phyloP scores from a whole-genome alignment of 2,888 invertebrate species.

The Megalurothrips usitatus region DNA sequence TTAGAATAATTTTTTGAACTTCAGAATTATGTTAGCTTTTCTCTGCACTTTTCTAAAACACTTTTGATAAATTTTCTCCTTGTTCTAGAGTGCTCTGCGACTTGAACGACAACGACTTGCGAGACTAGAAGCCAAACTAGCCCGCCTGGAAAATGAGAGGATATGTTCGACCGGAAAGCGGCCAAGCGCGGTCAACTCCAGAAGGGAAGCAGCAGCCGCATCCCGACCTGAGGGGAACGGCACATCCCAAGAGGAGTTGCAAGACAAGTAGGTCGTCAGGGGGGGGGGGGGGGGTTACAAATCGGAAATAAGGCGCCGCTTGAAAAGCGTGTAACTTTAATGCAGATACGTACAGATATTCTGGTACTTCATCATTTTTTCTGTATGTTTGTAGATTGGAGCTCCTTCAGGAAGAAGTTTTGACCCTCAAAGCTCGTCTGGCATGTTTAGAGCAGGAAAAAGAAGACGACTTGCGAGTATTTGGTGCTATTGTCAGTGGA shows the following conservation, averaged over 20 bases:
- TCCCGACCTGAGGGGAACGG: background rate
- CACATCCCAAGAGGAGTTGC: background rate
- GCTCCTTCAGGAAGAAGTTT: slow-evolving; percentile 61
- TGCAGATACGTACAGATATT: background rate
- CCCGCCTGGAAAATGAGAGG: slow-evolving; percentile 50
- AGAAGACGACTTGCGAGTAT: slow-evolving; percentile 40
- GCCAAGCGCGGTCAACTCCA: background rate
- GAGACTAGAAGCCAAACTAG: slow-evolving; percentile 54
- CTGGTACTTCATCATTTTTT: slow-evolving; percentile 30
- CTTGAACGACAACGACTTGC: slow-evolving; percentile 54
- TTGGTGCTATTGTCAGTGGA: slow-evolving; percentile 37
- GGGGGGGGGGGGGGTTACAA: no score
- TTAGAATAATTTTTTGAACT: background rate
- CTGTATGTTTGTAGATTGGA: slow-evolving; percentile 46
- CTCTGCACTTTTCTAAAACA: background rate
- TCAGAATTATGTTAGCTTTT: background rate
- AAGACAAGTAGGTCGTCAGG: background rate
- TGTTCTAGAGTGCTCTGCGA: slow-evolving; percentile 40
- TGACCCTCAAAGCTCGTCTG: slow-evolving; percentile 59
- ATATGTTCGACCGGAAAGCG: background rate
- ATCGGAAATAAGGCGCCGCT: no score
- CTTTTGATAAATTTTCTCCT: background rate
- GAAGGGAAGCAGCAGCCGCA: background rate
- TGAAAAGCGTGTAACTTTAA: no score
- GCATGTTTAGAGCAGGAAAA: slow-evolving; percentile 61